Evolutionary conservation across 2,113 vertebrate species (phyloP), one percentile per base, ranked within the genome.

Genomic region (Alexandromys fortis): DNA sequence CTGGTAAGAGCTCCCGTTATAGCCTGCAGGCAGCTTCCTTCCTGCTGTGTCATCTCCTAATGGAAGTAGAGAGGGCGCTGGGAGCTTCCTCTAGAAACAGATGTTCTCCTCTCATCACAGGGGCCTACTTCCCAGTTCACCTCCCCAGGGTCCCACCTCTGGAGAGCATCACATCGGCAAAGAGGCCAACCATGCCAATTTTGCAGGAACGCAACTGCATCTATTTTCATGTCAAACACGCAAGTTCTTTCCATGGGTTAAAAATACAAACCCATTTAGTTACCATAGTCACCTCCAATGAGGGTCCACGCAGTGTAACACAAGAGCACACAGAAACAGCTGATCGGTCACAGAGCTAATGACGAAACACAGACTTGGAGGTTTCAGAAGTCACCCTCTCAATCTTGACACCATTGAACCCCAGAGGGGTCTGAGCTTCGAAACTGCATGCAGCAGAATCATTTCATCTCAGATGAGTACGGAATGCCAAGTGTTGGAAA

Each of bases 291-390:
- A 65, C 42, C n/a, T 42, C 58, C 77, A 49, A 13, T 22, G 35
- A 83, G 47, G 11, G 26, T 35, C 72, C 61, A 82, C 13, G 14
- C 61, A 77, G 21, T 35, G 47, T 10, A 8, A 61, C 14, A 21
- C 35, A 52, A 22, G 82, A 67, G 11, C 38, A 89, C 76, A 78
- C 49, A 86, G 13, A 30, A 21, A 33, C 22, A 81, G 61, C 17
- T 0, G 10, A 26, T 42, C 55, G 0, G 0, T 8, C 21, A 13
- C 1, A 42, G 7, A 30, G 63, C 22, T 72, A 65, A 65, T 17
- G 24, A 92, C 5, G 73, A 42, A 78, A 85, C 52, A 42, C 7
- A 88, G 73, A 16, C 13, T 26, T 61, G 35, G 5, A 63, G 38
- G 38, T n/a, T 89, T 22, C 1, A 73, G 42, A 47, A 42, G 16